phyloP scores from a whole-genome alignment of 2,113 vertebrate genomes.

The Hemiscyllium ocellatum region DNA sequence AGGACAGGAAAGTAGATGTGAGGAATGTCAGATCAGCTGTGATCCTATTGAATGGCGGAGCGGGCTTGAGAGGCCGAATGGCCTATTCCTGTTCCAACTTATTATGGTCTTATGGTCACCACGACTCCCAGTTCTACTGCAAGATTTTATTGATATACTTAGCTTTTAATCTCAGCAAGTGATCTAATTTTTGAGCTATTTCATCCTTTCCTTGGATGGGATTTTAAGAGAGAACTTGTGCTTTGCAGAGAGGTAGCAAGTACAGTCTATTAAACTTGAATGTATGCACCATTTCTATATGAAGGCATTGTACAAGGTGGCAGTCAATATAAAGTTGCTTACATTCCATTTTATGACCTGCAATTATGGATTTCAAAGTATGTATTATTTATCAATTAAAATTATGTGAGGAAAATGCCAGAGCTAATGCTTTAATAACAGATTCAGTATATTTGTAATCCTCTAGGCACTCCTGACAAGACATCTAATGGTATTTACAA shows the following conservation, averaged over 20 bases:
- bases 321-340: conserved; percentile 3
- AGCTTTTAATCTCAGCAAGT: conserved; percentile 19
- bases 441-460: not conserved
- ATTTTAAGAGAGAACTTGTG: not conserved
- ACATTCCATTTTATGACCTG: not conserved
- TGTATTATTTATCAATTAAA: conserved; percentile 12
- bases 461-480: not conserved
- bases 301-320: not conserved
- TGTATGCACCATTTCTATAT: not conserved
- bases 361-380: not conserved
- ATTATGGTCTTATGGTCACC: no score
- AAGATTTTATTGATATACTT: not conserved
- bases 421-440: not conserved
- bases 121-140: not conserved
- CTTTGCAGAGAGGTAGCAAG: not conserved
- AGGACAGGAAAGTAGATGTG: no score
- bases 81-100: no score
- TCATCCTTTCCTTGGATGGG: not conserved
- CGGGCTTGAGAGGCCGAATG: no score
- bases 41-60: no score
- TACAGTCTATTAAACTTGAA: not conserved
- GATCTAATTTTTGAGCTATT: conserved; percentile 6
- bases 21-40: no score
- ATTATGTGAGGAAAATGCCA: not conserved
- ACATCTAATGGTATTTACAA: not conserved